These are phyloP conservation scores for Hyla sarda DNA, from an alignment of 2,113 vertebrate species.

Conservation along the genomic window DNA sequence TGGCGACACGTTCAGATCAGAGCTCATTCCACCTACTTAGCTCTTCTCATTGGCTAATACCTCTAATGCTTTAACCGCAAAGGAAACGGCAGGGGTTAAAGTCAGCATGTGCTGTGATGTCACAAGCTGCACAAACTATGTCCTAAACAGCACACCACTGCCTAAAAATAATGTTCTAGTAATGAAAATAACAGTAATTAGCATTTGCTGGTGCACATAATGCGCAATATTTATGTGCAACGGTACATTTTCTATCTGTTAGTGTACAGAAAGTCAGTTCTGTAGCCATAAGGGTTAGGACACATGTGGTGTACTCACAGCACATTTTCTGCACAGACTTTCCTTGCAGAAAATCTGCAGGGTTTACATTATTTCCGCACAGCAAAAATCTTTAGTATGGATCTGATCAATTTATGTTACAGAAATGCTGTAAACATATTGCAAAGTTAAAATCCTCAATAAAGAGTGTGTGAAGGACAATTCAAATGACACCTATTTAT, in stretches of 20 bases:
- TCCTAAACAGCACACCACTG: slow-evolving; percentile 1
- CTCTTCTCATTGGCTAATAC: slow-evolving; percentile 7
- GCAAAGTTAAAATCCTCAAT: too few relatives aligned
- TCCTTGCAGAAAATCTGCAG: too few relatives aligned
- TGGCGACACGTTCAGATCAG: slow-evolving; percentile 16
- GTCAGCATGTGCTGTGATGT: slow-evolving; percentile 30
- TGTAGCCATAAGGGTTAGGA: too few relatives aligned
- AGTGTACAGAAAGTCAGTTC: slow-evolving; percentile 5
- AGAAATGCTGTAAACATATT: too few relatives aligned
- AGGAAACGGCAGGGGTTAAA: slow-evolving; percentile 19
- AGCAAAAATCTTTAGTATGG: too few relatives aligned
- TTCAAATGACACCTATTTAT: too few relatives aligned
- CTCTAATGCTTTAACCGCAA: slow-evolving; percentile 1
- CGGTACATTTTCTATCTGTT: slow-evolving; percentile 18
- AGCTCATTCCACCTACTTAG: slow-evolving; percentile 16
- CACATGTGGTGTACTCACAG: too few relatives aligned
- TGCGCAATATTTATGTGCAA: slow-evolving; percentile 33
- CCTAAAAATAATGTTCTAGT: slow-evolving; percentile 49
- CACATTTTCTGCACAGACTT: too few relatives aligned
- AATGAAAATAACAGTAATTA: slow-evolving; percentile 52
- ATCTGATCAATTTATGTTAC: too few relatives aligned
- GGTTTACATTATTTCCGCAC: too few relatives aligned
- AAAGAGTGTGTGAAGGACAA: too few relatives aligned
- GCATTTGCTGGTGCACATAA: slow-evolving; percentile 4
- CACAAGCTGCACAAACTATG: slow-evolving; percentile 18